A percentile compares a stretch with the other conserved stretches of the same genome.
phyloP scores from a whole-genome alignment of 2,797 vertebrate genomes.

The Pampus argenteus region DNA sequence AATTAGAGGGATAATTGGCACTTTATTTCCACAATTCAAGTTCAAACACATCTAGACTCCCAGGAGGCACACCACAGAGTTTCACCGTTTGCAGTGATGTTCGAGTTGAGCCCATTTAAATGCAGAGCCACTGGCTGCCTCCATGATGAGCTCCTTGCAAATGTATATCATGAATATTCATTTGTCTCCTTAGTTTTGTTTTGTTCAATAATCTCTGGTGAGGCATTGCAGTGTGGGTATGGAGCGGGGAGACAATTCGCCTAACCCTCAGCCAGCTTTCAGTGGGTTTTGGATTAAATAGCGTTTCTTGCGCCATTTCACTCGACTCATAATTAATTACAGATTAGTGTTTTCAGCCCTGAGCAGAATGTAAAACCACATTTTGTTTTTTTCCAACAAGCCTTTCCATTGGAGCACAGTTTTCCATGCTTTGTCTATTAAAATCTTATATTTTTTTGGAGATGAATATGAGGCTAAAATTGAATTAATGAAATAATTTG shows the following conservation, averaged over 20 bases:
- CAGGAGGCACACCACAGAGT: constrained; percentile 62
- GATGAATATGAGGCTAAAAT: constrained; percentile 12
- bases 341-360: constrained; percentile 54
- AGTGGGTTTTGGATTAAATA: constrained; percentile 47
- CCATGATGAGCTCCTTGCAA: constrained; percentile 66
- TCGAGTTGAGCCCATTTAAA: constrained; percentile 74
- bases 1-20: constrained; percentile 83
- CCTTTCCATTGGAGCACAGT: constrained; percentile 26
- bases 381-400: constrained; percentile 4
- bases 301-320: constrained; percentile 46
- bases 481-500: constrained; percentile 7
- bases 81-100: constrained; percentile 70
- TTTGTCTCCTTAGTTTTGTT: constrained; percentile 68
- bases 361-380: constrained; percentile 42
- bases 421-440: constrained; percentile 12
- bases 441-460: constrained; percentile 8
- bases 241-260: constrained; percentile 42
- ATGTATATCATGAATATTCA: constrained; percentile 82
- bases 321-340: constrained; percentile 60
- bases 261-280: constrained; percentile 41
- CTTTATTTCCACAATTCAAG: constrained; percentile 77
- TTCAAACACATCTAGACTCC: constrained; percentile 74
- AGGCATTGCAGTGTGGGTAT: constrained; percentile 35
- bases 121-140: constrained; percentile 70
- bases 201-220: constrained; percentile 66